These are phyloP conservation scores for Manduca sexta DNA, from an alignment of 1,140 invertebrate genomes.

Conservation along the genomic window DNA sequence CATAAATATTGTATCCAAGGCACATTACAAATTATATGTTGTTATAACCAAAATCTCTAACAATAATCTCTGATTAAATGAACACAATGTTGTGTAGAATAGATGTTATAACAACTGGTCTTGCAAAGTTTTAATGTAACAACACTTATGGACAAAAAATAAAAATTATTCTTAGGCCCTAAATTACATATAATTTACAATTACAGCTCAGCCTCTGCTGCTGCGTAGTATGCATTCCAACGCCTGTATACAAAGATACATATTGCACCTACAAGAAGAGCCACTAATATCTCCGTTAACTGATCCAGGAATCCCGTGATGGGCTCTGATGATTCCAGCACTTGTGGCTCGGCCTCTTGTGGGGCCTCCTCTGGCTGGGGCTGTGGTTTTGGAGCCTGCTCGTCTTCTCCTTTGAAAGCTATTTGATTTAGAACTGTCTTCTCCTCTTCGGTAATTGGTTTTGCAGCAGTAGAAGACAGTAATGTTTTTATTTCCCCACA, in stretches of 20 bases:
- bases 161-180: slow-evolving; percentile 25
- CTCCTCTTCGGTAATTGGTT: slow-evolving; percentile 71
- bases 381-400: slow-evolving; percentile 44
- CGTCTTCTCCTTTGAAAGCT: slow-evolving; percentile 65
- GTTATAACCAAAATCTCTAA: neutral
- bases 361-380: slow-evolving; percentile 40
- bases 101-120: slow-evolving; percentile 5
- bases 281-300: slow-evolving; percentile 57
- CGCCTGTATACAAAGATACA: slow-evolving; percentile 62
- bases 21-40: slow-evolving; percentile 11
- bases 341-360: slow-evolving; percentile 40
- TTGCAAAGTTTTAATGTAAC: slow-evolving; percentile 3
- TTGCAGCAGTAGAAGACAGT: slow-evolving; percentile 62
- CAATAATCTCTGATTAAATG: neutral
- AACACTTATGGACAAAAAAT: slow-evolving; percentile 11
- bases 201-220: slow-evolving; percentile 44
- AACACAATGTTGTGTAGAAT: slow-evolving; percentile 4
- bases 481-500: slow-evolving; percentile 75
- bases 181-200: slow-evolving; percentile 7
- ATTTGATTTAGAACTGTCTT: slow-evolving; percentile 61
- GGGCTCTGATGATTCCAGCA: slow-evolving; percentile 49
- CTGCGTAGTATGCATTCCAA: slow-evolving; percentile 40
- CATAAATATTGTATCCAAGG: slow-evolving; percentile 1
- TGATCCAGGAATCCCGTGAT: slow-evolving; percentile 55
- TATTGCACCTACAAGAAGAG: slow-evolving; percentile 51